phyloP scores from a whole-genome alignment of 1,140 invertebrate genomes.

The Dreissena polymorpha region DNA sequence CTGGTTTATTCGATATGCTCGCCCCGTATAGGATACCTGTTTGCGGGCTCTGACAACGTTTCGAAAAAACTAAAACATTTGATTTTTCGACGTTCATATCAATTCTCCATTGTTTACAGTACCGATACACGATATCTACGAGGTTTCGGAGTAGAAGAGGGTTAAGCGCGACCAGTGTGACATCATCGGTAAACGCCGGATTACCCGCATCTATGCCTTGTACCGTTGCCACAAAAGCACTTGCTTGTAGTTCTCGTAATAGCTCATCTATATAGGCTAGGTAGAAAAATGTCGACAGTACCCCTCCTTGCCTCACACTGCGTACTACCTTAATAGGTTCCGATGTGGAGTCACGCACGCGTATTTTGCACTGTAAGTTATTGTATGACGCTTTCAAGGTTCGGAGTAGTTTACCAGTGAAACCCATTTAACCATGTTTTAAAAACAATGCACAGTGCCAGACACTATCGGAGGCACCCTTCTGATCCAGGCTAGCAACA shows the following conservation, averaged over 20 bases:
- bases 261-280: background rate
- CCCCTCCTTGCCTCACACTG: background rate
- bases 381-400: background rate
- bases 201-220: background rate
- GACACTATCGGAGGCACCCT: background rate
- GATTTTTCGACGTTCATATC: no score
- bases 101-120: no score
- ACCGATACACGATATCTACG: no score
- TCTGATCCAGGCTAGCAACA: background rate
- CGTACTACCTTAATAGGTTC: background rate
- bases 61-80: no score
- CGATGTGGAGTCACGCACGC: background rate
- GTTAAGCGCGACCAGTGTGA: background rate
- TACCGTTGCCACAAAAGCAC: background rate
- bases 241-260: constrained; percentile 2
- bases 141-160: background rate
- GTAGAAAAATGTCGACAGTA: background rate
- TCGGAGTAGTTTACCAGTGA: background rate
- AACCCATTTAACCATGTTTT: background rate
- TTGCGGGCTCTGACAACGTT: no score
- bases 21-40: no score
- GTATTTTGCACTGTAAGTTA: background rate
- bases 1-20: no score
- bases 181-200: background rate
- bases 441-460: background rate